Evolutionary conservation across 2,113 vertebrate species (phyloP).

Genomic region (Meles meles): DNA sequence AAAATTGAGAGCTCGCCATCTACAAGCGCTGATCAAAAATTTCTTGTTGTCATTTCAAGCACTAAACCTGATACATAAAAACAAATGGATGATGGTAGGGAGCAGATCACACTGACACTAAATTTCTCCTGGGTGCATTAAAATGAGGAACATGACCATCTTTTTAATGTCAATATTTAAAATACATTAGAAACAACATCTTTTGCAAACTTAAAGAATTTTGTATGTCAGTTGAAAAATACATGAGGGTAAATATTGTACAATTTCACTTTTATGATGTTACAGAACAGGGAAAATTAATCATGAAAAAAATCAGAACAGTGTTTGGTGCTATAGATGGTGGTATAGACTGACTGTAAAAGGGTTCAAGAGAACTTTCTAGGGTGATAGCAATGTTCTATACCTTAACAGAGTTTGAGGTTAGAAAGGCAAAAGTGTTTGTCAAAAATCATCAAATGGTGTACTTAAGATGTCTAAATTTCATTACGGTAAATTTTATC

Average conservation of each 20-base stretch:
- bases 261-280: background rate
- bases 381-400: background rate
- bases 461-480: background rate
- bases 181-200: background rate
- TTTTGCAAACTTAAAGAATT: slow-evolving; percentile 23
- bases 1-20: background rate
- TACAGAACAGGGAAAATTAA: slow-evolving; percentile 8
- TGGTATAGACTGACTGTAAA: background rate
- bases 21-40: background rate
- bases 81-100: background rate
- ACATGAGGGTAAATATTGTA: background rate
- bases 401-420: background rate
- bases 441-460: background rate
- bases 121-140: background rate
- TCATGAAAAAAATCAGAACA: background rate
- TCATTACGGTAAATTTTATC: slow-evolving; percentile 11
- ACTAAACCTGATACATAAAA: background rate
- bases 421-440: background rate
- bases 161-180: slow-evolving; percentile 1
- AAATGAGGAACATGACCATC: background rate
- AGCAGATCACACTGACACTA: background rate
- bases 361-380: background rate
- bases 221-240: background rate
- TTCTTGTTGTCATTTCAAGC: background rate
- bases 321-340: background rate